Evolutionary conservation across 2,888 invertebrate species (phyloP).

Genomic region (Leptopilina drosophilae): DNA sequence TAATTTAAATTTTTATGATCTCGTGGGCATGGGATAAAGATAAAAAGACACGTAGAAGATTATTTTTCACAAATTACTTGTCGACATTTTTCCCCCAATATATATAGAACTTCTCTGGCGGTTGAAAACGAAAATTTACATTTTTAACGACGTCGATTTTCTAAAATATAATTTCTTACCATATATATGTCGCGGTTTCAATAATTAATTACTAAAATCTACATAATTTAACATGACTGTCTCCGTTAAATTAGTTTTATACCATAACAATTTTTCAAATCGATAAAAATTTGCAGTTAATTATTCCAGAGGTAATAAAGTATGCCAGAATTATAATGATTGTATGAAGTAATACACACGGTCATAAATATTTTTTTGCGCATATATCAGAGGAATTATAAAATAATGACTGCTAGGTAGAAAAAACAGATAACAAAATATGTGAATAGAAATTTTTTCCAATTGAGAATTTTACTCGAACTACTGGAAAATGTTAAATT

Average conservation of each 20-base stretch:
- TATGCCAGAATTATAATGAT: background rate
- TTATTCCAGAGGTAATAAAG: slow-evolving; percentile 2
- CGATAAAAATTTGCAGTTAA: slow-evolving; percentile 12
- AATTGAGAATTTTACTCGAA: background rate
- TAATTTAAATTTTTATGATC: slow-evolving; percentile 10
- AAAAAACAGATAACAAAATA: background rate
- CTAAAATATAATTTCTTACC: slow-evolving; percentile 15
- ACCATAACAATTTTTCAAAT: slow-evolving; percentile 14
- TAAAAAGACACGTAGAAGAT: background rate
- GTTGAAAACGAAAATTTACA: background rate
- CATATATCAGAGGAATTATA: slow-evolving; percentile 14
- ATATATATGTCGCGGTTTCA: slow-evolving; percentile 20
- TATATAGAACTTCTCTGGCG: too few relatives aligned
- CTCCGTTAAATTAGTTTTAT: slow-evolving; percentile 47
- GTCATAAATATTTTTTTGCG: background rate
- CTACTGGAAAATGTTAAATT: background rate
- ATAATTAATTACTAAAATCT: slow-evolving; percentile 15
- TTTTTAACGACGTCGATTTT: slow-evolving; percentile 47
- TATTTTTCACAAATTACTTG: slow-evolving; percentile 10
- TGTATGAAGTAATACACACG: background rate
- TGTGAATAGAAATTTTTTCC: slow-evolving; percentile 6
- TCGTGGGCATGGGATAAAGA: background rate
- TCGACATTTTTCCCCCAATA: background rate
- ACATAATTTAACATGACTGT: slow-evolving; percentile 1
- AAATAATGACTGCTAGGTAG: background rate